Percentiles rank a stretch among this genome's conserved stretches.
phyloP scores from a whole-genome alignment of 92 coral and sea anemone genomes.

The Palythoa heliodiscus region DNA sequence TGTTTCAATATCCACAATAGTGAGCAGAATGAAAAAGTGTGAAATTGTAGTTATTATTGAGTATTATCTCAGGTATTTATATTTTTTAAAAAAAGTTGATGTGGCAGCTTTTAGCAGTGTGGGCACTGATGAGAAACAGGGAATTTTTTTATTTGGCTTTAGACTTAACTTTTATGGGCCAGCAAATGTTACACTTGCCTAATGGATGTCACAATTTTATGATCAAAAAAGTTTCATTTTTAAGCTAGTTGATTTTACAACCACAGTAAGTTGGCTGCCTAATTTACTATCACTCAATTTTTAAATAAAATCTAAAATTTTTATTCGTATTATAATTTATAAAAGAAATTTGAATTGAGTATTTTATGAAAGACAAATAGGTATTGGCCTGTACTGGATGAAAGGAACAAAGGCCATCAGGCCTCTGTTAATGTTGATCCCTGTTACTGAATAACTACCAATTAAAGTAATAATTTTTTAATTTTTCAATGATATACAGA shows the following conservation, averaged over 20 bases:
- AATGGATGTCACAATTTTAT: no score
- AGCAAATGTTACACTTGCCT: background rate
- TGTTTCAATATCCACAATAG: conserved; percentile 13
- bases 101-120: conserved; percentile 1
- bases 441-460: background rate
- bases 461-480: background rate
- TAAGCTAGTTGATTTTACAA: background rate
- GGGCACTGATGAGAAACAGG: background rate
- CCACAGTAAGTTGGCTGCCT: no score
- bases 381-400: no score
- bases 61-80: conserved; percentile 8
- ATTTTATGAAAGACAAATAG: no score
- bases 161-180: background rate
- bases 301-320: no score
- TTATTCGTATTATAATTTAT: no score
- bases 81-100: background rate
- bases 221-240: background rate
- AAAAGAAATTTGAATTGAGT: no score
- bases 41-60: background rate
- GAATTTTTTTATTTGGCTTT: background rate
- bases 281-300: no score
- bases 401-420: no score
- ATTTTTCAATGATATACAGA: background rate
- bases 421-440: background rate
- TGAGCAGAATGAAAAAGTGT: background rate